A percentile compares a stretch with the other conserved stretches of the same genome.
These are phyloP conservation scores for Epinephelus cyanopodus DNA, from an alignment of 2,113 vertebrate genomes.

Conservation along the genomic window DNA sequence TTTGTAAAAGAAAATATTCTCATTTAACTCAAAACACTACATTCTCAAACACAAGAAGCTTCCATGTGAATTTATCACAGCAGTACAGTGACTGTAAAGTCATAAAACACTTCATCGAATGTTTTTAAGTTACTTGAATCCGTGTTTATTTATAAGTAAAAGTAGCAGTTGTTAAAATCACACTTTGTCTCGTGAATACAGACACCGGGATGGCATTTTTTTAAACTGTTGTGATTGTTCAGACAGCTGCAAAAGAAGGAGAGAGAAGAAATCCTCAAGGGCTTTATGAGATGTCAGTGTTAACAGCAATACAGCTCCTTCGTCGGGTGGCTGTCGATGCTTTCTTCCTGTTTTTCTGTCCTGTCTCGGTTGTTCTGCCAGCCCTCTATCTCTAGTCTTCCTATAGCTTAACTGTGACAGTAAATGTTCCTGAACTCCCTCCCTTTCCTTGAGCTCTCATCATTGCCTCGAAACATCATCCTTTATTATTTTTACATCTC, in stretches of 20 bases:
- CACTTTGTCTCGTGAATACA: constrained; percentile 10
- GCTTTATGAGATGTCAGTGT: constrained; percentile 76
- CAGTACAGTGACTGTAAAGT: constrained; percentile 1
- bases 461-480: constrained; percentile 8
- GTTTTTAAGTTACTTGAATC: constrained; percentile 78
- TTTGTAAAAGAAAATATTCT: constrained; percentile 6
- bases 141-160: constrained; percentile 65
- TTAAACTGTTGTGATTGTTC: constrained; percentile 47
- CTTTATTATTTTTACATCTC: constrained; percentile 13
- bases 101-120: constrained; percentile 41
- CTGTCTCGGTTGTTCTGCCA: neutral
- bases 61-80: constrained; percentile 15
- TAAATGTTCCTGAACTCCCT: neutral
- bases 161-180: constrained; percentile 50
- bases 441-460: neutral
- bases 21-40: constrained; percentile 54
- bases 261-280: constrained; percentile 64
- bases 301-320: constrained; percentile 71
- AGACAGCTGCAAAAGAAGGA: constrained; percentile 42
- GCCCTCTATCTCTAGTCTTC: constrained; percentile 61
- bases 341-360: constrained; percentile 31
- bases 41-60: constrained; percentile 32
- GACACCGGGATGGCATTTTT: constrained; percentile 8
- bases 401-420: constrained; percentile 26
- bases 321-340: neutral